Base-by-base conservation (phyloP, 64 coral and sea anemone species). In the Hydrozoanthus tunicans region DNA sequence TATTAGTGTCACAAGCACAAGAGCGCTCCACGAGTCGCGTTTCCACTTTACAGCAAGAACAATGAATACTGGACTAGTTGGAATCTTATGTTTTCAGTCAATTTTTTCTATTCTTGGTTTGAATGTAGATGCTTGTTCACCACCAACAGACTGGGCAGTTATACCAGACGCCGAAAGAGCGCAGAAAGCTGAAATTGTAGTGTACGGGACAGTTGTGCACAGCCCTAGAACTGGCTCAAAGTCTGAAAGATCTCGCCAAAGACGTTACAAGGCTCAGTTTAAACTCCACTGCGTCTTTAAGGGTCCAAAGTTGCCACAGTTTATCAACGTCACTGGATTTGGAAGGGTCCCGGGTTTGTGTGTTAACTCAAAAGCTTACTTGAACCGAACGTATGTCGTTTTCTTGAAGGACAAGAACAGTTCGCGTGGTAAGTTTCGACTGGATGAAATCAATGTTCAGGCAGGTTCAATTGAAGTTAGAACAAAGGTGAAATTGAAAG, bases 321-420 rank as follows among this genome's bases (percentile, higher is more conserved):
- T 80, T 77, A 79, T 98, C 25, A 93, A 98, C 60, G 73, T 98
- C n/a, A 93, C 91, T 9, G 93, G 93, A 24, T 98, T 98, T 89
- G 90, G 83, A 14, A 62, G 88, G 59, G 85, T 98, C 8, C 92
- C 81, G 17, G 96, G 95, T 66, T 92, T 95, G 26, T 98, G 96
- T 58, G 86, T 90, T 9, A 86, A 85, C 58, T 95, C 96, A 23
- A 67, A 54, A 73, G 96, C 96, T 0, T 89, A 92, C 56, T 80
- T 93, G 20, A 98, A 98, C 89, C 90, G 91, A 80, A 89, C 93
- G 5, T 98, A 98, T 62, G 90, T 98, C 14, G 73, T 81, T 23
- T 91, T 98, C 56, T 23, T 98, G 14, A 84, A 91, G 67, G 77
- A 65, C 43, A 83, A 73, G 58, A 14, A 17, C 17, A 72, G 65